A percentile compares a stretch with the other conserved stretches of the same genome.
phyloP scores from a whole-genome alignment of 2,888 invertebrate genomes.

The Carterocephalus palaemon region DNA sequence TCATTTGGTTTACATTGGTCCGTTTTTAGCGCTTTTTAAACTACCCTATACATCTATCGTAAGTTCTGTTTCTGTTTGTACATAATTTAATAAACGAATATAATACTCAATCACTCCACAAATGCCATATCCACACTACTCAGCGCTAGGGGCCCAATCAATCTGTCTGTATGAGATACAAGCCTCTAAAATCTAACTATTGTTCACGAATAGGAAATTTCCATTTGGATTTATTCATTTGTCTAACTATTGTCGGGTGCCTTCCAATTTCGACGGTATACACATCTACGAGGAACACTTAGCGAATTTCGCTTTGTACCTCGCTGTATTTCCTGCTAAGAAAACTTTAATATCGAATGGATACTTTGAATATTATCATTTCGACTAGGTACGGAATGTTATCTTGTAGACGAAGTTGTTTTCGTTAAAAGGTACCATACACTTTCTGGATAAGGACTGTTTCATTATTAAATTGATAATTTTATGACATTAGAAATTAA shows the following conservation, averaged over 20 bases:
- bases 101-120: slow-evolving; percentile 7
- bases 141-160: slow-evolving; percentile 67
- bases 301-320: slow-evolving; percentile 12
- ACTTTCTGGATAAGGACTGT: too few species aligned
- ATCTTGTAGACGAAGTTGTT: slow-evolving; percentile 12
- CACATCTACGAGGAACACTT: slow-evolving; percentile 38
- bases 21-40: too few species aligned
- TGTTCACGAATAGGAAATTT: slow-evolving; percentile 77
- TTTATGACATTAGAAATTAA: slow-evolving; percentile 21
- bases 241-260: slow-evolving; percentile 72
- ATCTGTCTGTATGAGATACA: slow-evolving; percentile 77
- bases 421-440: background rate
- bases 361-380: slow-evolving; percentile 13
- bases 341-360: slow-evolving; percentile 22
- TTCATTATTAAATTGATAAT: slow-evolving; percentile 13
- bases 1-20: too few species aligned
- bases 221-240: slow-evolving; percentile 79
- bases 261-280: slow-evolving; percentile 58
- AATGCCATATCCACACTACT: slow-evolving; percentile 50
- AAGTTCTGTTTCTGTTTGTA: too few species aligned
- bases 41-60: too few species aligned
- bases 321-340: slow-evolving; percentile 21
- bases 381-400: slow-evolving; percentile 1
- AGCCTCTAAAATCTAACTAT: slow-evolving; percentile 77
- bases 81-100: slow-evolving; percentile 3